Percentiles rank a stretch among this genome's conserved stretches.
phyloP scores from a whole-genome alignment of 1,140 invertebrate species.

The Oryctes rhinoceros region DNA sequence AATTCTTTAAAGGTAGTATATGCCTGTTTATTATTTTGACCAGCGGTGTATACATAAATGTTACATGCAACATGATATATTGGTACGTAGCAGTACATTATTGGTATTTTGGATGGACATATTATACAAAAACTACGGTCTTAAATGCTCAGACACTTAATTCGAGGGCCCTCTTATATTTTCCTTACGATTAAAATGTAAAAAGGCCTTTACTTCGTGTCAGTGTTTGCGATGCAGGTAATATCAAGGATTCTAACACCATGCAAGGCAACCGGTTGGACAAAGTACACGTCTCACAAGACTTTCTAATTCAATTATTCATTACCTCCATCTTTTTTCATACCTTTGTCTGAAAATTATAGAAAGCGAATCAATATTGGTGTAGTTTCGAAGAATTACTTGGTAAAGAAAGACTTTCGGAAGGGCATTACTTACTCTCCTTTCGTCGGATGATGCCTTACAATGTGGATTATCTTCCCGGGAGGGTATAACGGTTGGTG shows the following conservation, averaged over 20 bases:
- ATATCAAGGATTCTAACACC: background rate
- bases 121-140: too few relatives aligned
- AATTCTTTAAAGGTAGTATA: too few relatives aligned
- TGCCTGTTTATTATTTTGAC: too few relatives aligned
- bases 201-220: too few relatives aligned
- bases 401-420: background rate
- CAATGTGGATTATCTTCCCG: slow-evolving; percentile 89
- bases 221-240: background rate
- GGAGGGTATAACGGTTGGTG: slow-evolving; percentile 88
- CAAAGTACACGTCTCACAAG: slow-evolving; percentile 17
- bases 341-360: slow-evolving; percentile 72
- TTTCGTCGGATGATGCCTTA: slow-evolving; percentile 85
- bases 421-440: slow-evolving; percentile 73
- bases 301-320: background rate
- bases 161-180: too few relatives aligned
- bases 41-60: too few relatives aligned
- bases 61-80: too few relatives aligned
- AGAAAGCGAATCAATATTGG: slow-evolving; percentile 53
- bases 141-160: too few relatives aligned
- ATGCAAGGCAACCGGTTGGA: background rate
- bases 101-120: too few relatives aligned
- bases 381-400: background rate
- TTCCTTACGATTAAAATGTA: too few relatives aligned
- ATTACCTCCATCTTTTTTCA: slow-evolving; percentile 77
- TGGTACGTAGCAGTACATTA: too few relatives aligned